phyloP scores from a whole-genome alignment of 2,888 invertebrate genomes.

The Hirtodrosophila alboralis region DNA sequence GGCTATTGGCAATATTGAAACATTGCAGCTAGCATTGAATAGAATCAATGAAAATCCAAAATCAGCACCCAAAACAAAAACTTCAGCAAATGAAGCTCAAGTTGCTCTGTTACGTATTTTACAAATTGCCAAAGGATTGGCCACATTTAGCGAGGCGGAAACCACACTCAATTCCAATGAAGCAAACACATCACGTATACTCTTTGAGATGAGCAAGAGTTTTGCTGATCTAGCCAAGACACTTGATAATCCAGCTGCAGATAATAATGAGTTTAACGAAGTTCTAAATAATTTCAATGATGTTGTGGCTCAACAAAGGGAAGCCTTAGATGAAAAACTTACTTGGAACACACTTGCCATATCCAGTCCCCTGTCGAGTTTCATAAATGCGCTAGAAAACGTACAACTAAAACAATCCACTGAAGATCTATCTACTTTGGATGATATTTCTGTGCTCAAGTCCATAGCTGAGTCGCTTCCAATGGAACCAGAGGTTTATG shows the following conservation, averaged over 20 bases:
- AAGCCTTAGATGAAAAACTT: slow-evolving; percentile 38
- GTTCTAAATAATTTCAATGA: slow-evolving; percentile 54
- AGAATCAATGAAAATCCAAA: slow-evolving; percentile 54
- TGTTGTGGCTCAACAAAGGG: slow-evolving; percentile 55
- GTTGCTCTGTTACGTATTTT: slow-evolving; percentile 53
- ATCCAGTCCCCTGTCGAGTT: slow-evolving; percentile 80
- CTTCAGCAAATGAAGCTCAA: slow-evolving; percentile 54
- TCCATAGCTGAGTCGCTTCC: slow-evolving; percentile 85
- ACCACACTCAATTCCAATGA: slow-evolving; percentile 55
- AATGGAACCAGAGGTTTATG: slow-evolving; percentile 46
- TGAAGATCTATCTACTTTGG: slow-evolving; percentile 83
- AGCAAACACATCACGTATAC: slow-evolving; percentile 54
- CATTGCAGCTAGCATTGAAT: slow-evolving; percentile 66
- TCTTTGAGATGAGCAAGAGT: slow-evolving; percentile 63
- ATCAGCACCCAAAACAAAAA: slow-evolving; percentile 20
- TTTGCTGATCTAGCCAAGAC: slow-evolving; percentile 65
- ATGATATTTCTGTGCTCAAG: slow-evolving; percentile 87
- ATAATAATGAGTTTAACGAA: slow-evolving; percentile 43
- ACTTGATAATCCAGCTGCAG: slow-evolving; percentile 30
- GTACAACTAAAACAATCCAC: slow-evolving; percentile 47
- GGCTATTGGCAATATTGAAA: slow-evolving; percentile 81
- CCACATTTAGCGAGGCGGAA: slow-evolving; percentile 59
- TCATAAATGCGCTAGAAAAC: slow-evolving; percentile 79
- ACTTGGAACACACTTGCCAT: slow-evolving; percentile 42
- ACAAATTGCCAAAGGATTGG: slow-evolving; percentile 63